These are phyloP conservation scores for Myxocyprinus asiaticus DNA, from an alignment of 2,113 vertebrate genomes.

Conservation along the genomic window DNA sequence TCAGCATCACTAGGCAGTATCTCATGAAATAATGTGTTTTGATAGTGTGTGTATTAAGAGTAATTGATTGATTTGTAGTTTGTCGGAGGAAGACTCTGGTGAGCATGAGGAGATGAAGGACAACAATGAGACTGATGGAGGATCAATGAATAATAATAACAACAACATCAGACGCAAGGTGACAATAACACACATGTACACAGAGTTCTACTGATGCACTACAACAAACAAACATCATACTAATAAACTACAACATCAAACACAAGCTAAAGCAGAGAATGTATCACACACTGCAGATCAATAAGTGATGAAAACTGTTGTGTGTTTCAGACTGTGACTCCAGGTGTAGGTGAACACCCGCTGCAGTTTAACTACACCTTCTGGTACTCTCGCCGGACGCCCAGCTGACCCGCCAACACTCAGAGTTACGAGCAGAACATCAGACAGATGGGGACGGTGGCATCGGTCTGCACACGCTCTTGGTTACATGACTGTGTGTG, in stretches of 20 bases:
- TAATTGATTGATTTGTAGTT: background rate
- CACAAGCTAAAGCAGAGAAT: no score
- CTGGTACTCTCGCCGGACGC: constrained; percentile 75
- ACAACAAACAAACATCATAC: no score
- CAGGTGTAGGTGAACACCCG: constrained; percentile 69
- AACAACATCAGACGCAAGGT: constrained; percentile 61
- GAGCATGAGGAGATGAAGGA: constrained; percentile 25
- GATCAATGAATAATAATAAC: constrained; percentile 30
- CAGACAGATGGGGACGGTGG: constrained; percentile 72
- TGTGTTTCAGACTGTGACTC: constrained; percentile 56
- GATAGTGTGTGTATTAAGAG: no score
- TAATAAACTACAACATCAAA: no score
- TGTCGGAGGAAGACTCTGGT: constrained; percentile 12
- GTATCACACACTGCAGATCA: no score
- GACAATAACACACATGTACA: background rate
- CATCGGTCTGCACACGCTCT: constrained; percentile 59
- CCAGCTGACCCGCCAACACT: constrained; percentile 71
- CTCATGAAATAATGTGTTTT: background rate
- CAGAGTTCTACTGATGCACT: no score
- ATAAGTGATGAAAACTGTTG: background rate
- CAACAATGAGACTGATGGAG: background rate
- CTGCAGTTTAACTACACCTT: constrained; percentile 79
- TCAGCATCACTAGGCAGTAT: no score
- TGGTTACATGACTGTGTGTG: constrained; percentile 6
- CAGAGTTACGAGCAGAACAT: constrained; percentile 80